Conservation (phyloP, 1,140 invertebrate species). For the Temnothorax longispinosus region DNA sequence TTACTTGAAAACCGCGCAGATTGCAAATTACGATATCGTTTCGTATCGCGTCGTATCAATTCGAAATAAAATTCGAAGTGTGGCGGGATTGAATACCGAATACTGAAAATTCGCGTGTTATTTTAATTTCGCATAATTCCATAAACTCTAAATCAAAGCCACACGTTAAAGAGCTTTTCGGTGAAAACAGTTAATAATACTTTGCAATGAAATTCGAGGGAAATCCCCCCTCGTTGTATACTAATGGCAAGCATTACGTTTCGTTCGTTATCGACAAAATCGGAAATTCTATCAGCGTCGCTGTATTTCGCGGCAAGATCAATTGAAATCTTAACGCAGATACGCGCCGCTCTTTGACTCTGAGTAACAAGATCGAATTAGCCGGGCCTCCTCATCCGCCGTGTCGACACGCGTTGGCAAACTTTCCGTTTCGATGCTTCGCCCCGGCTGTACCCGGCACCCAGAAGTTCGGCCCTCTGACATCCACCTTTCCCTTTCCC, state of each 20-base stretch:
- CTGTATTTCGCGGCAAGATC: conserved; percentile 38
- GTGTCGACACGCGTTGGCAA: conserved; percentile 59
- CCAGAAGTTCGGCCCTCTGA: conserved; percentile 60
- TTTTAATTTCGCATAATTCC: conserved; percentile 17
- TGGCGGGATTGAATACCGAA: neutral
- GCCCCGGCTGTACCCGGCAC: conserved; percentile 1
- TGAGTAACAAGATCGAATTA: conserved; percentile 69
- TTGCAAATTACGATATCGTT: conserved; percentile 34
- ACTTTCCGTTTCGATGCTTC: conserved; percentile 65
- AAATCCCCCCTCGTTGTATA: neutral
- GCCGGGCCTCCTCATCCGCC: conserved; percentile 63
- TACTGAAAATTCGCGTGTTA: conserved; percentile 20
- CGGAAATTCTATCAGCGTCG: neutral
- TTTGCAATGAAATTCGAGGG: neutral
- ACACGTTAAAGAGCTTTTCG: neutral
- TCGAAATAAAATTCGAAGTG: conserved; percentile 20
- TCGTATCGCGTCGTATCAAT: conserved; percentile 5
- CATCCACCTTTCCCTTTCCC: conserved; percentile 34
- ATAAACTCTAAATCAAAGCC: neutral
- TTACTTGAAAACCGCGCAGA: conserved; percentile 26
- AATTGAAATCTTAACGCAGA: conserved; percentile 56
- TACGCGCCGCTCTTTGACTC: conserved; percentile 41
- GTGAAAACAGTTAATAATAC: neutral
- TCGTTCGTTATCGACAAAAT: neutral
- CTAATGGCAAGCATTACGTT: neutral